These are phyloP conservation scores for Caenorhabditis tropicalis DNA, from an alignment of 1,140 invertebrate species.

Conservation along the genomic window DNA sequence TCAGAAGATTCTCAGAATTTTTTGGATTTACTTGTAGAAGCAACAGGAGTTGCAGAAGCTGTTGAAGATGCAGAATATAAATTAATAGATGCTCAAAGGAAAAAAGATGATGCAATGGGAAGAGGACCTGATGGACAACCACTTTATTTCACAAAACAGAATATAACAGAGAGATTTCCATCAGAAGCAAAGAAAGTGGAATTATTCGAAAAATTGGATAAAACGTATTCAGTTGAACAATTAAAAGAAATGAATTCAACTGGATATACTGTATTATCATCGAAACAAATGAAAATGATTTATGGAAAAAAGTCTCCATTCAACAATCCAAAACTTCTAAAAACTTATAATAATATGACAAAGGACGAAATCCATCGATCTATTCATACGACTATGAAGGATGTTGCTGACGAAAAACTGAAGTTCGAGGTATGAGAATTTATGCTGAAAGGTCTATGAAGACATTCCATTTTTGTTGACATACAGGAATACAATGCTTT, in stretches of 20 bases:
- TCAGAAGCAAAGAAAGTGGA: slow-evolving; percentile 63
- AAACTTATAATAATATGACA: slow-evolving; percentile 4
- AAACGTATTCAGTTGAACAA: slow-evolving; percentile 60
- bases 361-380: background rate
- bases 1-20: slow-evolving; percentile 41
- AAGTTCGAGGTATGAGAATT: slow-evolving; percentile 30
- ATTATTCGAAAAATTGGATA: slow-evolving; percentile 57
- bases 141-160: slow-evolving; percentile 67
- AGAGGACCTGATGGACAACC: slow-evolving; percentile 61
- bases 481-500: no score
- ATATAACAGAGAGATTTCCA: slow-evolving; percentile 62
- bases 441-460: slow-evolving; percentile 44
- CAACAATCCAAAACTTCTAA: slow-evolving; percentile 49
- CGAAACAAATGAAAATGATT: slow-evolving; percentile 61
- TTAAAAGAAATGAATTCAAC: slow-evolving; percentile 62
- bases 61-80: slow-evolving; percentile 38
- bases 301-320: slow-evolving; percentile 66
- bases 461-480: background rate
- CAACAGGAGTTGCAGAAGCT: slow-evolving; percentile 49
- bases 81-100: background rate
- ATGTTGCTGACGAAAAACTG: slow-evolving; percentile 45
- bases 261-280: slow-evolving; percentile 61
- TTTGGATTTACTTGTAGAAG: slow-evolving; percentile 57
- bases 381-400: background rate
- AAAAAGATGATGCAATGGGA: slow-evolving; percentile 45